Evolutionary conservation across 2,888 invertebrate genomes (phyloP), one percentile per base, ranked within the genome.

Genomic region (Scrobipalpa atriplicella): DNA sequence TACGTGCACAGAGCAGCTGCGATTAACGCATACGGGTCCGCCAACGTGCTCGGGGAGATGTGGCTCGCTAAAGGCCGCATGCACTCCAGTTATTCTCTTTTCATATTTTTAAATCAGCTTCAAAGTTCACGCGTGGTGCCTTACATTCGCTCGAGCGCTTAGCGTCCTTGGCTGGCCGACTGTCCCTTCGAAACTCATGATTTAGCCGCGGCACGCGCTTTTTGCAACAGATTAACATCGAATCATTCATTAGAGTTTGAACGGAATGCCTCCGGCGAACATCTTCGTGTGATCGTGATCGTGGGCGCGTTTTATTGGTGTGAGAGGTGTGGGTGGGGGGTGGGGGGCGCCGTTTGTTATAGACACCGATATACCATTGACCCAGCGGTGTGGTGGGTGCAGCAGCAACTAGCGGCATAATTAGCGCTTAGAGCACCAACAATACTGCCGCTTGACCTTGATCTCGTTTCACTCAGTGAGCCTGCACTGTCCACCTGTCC

Each of bases 381-480:
- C 52, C 56, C 19, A 41, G 10, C 9, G n/a, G 18, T 21, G 29
- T 29, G 52, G 39, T 29, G 54, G 54, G 43, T 21, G 62, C 62
- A 47, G 62, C 47, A 38, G 38, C 51, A 11, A 83, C 85, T 83
- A 84, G 78, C 81, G 72, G 75, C 73, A 75, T 86, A 85, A 88
- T 90, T 87, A 89, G 77, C 82, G 77, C 76, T 47, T 76, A 75
- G 77, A 82, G 73, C 75, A 81, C 81, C 77, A 85, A 87, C 86
- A 86, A 89, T 87, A 86, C 81, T 75, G 73, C 75, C 70, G 70
- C 68, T 71, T 81, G 77, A 85, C 90, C 90, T 88, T 91, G 90
- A 85, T 88, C 90, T 86, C 82, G 80, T 83, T 90, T 73, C 70
- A 70, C 71, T 70, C 70, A 74, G 78, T 72, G 75, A 72, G 72